Conservation (phyloP, 1,140 invertebrate genomes). For the Eufriesea mexicana region DNA sequence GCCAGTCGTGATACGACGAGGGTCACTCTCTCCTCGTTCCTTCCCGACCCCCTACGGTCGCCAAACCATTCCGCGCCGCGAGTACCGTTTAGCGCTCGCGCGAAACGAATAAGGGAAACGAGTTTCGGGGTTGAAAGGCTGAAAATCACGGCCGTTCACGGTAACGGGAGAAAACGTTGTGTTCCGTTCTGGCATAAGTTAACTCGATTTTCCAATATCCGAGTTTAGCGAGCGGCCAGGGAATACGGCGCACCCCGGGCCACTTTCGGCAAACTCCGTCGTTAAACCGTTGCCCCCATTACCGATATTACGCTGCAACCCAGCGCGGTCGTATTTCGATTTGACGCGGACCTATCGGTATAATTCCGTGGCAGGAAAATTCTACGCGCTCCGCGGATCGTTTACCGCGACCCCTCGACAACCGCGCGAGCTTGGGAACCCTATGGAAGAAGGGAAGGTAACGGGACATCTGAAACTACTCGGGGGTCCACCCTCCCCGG, state of each 20-base stretch:
- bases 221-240: constrained; percentile 7
- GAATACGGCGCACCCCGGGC: not conserved
- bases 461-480: constrained; percentile 58
- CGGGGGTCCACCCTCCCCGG: constrained; percentile 19
- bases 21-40: not conserved
- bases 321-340: not conserved
- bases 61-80: not conserved
- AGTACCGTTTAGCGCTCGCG: constrained; percentile 52
- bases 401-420: not conserved
- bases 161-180: constrained; percentile 12
- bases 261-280: constrained; percentile 23
- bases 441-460: constrained; percentile 4
- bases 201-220: constrained; percentile 43
- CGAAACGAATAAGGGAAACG: not conserved
- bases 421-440: constrained; percentile 14
- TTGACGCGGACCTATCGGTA: constrained; percentile 6
- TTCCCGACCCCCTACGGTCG: not conserved
- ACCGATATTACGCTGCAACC: not conserved
- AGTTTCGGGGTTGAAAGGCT: not conserved
- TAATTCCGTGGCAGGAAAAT: not conserved
- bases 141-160: constrained; percentile 18
- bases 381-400: not conserved
- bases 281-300: constrained; percentile 27
- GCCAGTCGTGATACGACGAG: not conserved
- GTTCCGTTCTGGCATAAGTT: constrained; percentile 30